Base-by-base conservation (phyloP, 2,113 vertebrate species). In the Tympanuchus pallidicinctus region DNA sequence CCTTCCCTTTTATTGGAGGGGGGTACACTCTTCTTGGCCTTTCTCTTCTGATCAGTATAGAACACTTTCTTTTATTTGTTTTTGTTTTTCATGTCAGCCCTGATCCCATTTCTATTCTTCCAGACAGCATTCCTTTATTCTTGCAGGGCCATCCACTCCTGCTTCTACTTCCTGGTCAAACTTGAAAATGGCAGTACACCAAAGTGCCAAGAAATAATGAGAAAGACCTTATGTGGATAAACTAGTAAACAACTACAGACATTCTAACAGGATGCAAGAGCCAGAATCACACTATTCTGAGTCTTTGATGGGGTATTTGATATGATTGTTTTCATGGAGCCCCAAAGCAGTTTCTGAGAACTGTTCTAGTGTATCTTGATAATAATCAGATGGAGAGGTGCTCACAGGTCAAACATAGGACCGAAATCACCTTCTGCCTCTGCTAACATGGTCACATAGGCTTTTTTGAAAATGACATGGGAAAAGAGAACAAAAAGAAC, bases 401-500 rank as follows among this genome's bases (percentile, higher is more conserved):
- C 24, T 6, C 56, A 27, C 11, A 20, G 15, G 27, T 36, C n/a
- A 70, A 70, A 34, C 17, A 52, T 34, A 17, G 28, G 22, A 40
- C 32, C 32, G 75, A 83, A 75, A 14, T 10, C 11, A 7, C 18
- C 76, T 93, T 72, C 40, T 61, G 6, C 45, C 72, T 21, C 15
- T 79, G 40, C 27, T 36, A 54, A 70, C 7, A 16, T 24, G 76
- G 30, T 16, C 59, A 72, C 1, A 9, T 0, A 0, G 22, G 34
- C 24, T 40, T 43, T 22, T 66, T 91, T 76, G 27, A 40, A 73
- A 36, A 27, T 19, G 24, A 78, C 10, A 13, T 52, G 4, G 4
- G 2, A 72, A 52, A 71, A 74, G 10, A 36, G 3, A 2, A 2
- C 3, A 1, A 1, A 28, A 76, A 82, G 8, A 67, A 40, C 1